Evolutionary conservation across 2,797 vertebrate species (phyloP).

Genomic region (Chaenodraco wilsoni): DNA sequence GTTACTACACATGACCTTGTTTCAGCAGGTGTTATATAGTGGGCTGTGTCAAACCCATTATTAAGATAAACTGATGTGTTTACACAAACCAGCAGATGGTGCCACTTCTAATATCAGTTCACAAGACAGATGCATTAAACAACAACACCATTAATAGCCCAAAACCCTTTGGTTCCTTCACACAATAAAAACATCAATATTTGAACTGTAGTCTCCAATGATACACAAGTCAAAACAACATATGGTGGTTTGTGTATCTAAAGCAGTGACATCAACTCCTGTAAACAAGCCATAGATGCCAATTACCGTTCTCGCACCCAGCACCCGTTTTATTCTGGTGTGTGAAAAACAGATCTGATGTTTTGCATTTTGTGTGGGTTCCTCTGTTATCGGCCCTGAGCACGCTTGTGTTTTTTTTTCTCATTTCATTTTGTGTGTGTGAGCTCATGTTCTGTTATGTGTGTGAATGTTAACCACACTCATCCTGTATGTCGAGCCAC

Average conservation of each 20-base stretch:
- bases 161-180: neutral
- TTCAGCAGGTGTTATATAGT: slow-evolving; percentile 34
- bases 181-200: slow-evolving; percentile 40
- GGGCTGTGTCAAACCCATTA: slow-evolving; percentile 8
- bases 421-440: slow-evolving; percentile 37
- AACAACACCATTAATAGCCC: neutral
- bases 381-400: slow-evolving; percentile 61
- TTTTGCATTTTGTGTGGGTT: slow-evolving; percentile 69
- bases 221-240: slow-evolving; percentile 19
- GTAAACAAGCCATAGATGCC: slow-evolving; percentile 36
- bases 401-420: slow-evolving; percentile 60
- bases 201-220: slow-evolving; percentile 19
- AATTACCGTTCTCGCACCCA: slow-evolving; percentile 32
- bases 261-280: slow-evolving; percentile 9
- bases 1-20: slow-evolving; percentile 4
- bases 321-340: slow-evolving; percentile 42
- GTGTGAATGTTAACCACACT: slow-evolving; percentile 76
- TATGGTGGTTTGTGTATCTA: neutral
- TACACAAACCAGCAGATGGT: slow-evolving; percentile 72
- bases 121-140: slow-evolving; percentile 25
- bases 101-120: slow-evolving; percentile 61
- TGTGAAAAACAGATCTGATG: slow-evolving; percentile 71
- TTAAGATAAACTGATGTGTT: slow-evolving; percentile 48
- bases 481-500: slow-evolving; percentile 83
- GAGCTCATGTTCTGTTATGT: slow-evolving; percentile 57